These are phyloP conservation scores for Epistrophe grossulariae DNA, from an alignment of 2,888 invertebrate genomes.

Conservation along the genomic window DNA sequence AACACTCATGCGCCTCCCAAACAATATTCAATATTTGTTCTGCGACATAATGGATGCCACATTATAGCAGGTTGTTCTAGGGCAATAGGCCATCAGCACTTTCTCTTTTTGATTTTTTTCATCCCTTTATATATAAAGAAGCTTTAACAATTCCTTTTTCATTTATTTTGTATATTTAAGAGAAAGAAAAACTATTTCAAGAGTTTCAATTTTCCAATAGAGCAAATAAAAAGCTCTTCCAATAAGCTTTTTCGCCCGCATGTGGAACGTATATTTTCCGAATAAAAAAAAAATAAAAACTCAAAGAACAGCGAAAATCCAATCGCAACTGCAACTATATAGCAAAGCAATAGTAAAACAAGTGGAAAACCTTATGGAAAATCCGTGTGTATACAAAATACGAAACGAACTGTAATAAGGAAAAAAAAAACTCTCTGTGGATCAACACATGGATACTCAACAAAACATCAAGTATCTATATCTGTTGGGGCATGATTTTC, in stretches of 20 bases:
- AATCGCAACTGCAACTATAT: slow-evolving; percentile 37
- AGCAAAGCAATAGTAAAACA: slow-evolving; percentile 45
- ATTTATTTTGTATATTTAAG: slow-evolving; percentile 27
- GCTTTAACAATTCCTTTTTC: neutral
- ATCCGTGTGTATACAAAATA: slow-evolving; percentile 43
- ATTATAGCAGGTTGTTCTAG: slow-evolving; percentile 45
- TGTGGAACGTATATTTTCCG: slow-evolving; percentile 70
- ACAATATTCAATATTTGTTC: slow-evolving; percentile 34
- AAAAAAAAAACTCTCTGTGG: slow-evolving; percentile 55
- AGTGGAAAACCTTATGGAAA: slow-evolving; percentile 50
- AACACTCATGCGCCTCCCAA: slow-evolving; percentile 38
- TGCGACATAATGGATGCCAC: slow-evolving; percentile 33
- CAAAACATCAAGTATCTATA: slow-evolving; percentile 73
- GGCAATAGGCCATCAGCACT: slow-evolving; percentile 69
- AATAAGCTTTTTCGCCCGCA: slow-evolving; percentile 44
- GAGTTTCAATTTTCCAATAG: slow-evolving; percentile 53
- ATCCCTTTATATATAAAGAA: neutral
- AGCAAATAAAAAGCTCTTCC: slow-evolving; percentile 51
- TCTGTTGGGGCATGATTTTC: slow-evolving; percentile 73
- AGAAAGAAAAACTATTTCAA: slow-evolving; percentile 14
- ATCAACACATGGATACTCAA: slow-evolving; percentile 74
- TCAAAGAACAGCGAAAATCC: slow-evolving; percentile 8
- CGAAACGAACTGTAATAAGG: slow-evolving; percentile 17
- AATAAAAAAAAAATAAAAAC: neutral
- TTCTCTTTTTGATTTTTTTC: slow-evolving; percentile 49